Conservation (phyloP, 2,888 invertebrate species). For the Monoplex corrugatus region DNA sequence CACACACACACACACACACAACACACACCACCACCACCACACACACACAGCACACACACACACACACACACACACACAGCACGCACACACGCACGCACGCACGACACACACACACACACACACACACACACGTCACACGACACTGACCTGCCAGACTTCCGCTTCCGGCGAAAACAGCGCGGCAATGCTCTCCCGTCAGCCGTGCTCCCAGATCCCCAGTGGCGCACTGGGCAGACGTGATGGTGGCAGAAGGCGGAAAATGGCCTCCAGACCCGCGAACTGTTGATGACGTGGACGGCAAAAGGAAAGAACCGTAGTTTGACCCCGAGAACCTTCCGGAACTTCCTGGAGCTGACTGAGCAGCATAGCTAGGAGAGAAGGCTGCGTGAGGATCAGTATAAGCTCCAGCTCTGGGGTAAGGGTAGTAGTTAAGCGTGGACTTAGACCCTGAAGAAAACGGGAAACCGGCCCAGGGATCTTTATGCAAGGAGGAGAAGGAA, state of each 20-base stretch:
- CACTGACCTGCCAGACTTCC: slow-evolving; percentile 25
- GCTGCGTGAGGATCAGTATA: background rate
- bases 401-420: background rate
- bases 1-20: background rate
- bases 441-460: slow-evolving; percentile 3
- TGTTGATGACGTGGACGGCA: background rate
- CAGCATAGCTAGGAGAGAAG: background rate
- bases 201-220: background rate
- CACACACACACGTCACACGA: background rate
- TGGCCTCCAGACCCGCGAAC: background rate
- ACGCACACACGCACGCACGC: background rate
- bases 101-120: background rate
- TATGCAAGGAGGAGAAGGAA: slow-evolving; percentile 31
- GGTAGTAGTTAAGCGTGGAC: slow-evolving; percentile 32
- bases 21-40: background rate
- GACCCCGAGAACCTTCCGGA: background rate
- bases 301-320: background rate
- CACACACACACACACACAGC: background rate
- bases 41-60: too few species aligned
- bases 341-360: background rate
- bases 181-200: background rate
- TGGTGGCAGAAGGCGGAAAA: slow-evolving; percentile 36
- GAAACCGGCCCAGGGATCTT: slow-evolving; percentile 36
- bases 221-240: slow-evolving; percentile 32
- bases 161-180: background rate